A percentile compares a stretch with the other conserved stretches of the same genome.
Evolutionary conservation across 2,888 invertebrate species (phyloP).

Genomic region (Drosophila stalkeri): DNA sequence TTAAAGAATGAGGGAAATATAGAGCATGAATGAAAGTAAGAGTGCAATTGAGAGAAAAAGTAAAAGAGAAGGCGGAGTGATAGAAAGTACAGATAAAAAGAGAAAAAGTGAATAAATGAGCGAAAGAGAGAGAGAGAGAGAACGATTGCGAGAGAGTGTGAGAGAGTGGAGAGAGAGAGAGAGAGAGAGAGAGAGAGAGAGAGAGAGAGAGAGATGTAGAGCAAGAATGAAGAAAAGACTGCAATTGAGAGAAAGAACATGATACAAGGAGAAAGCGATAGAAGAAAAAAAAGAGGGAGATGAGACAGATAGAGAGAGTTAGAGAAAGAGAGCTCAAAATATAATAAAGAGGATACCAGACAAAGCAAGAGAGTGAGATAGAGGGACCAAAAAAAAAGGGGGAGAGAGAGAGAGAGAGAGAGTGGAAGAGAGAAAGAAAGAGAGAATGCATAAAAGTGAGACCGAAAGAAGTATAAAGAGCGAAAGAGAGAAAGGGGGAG

Average conservation of each 20-base stretch:
- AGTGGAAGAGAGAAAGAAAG: not conserved
- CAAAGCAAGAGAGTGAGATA: not conserved
- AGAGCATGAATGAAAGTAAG: too few species aligned
- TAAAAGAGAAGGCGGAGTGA: too few species aligned
- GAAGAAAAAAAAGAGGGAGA: too few species aligned
- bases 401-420: too few species aligned
- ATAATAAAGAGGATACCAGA: too few species aligned
- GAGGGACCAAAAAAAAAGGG: not conserved
- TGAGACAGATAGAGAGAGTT: not conserved
- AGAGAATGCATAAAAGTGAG: too few species aligned
- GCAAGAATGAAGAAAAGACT: not conserved
- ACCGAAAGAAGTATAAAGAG: not conserved
- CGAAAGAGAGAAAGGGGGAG: not conserved
- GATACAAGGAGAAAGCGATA: too few species aligned
- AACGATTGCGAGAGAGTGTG: too few species aligned
- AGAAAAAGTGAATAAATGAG: too few species aligned
- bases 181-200: not conserved
- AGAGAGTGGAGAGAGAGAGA: too few species aligned
- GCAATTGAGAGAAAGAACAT: not conserved
- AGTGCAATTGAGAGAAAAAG: not conserved
- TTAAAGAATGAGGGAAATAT: too few species aligned
- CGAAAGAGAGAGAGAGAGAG: not conserved
- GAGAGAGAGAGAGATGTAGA: not conserved
- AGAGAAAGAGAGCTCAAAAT: not conserved
- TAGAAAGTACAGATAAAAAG: too few species aligned